These are phyloP conservation scores for Neodiprion pinetum DNA, from an alignment of 1,140 invertebrate genomes.

Conservation along the genomic window DNA sequence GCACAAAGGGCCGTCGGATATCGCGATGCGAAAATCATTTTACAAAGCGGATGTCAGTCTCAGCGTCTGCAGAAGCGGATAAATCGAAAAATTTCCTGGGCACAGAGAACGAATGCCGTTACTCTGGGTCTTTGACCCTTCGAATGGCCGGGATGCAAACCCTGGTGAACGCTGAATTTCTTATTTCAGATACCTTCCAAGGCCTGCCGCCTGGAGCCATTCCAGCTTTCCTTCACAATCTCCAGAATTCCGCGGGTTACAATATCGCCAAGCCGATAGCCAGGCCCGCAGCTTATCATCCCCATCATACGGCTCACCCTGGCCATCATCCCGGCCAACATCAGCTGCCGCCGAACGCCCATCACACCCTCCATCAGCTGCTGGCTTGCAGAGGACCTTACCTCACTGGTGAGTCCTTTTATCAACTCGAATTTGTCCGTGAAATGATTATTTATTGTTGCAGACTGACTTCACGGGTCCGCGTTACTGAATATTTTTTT, in stretches of 20 bases:
- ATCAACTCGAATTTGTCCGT: background rate
- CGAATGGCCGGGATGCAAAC: background rate
- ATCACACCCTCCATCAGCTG: constrained; percentile 61
- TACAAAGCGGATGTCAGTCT: background rate
- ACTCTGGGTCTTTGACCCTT: background rate
- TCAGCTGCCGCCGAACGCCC: constrained; percentile 56
- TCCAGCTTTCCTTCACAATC: constrained; percentile 56
- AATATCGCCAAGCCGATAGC: constrained; percentile 66
- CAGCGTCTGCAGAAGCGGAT: background rate
- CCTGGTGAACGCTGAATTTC: background rate
- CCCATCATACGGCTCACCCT: constrained; percentile 55
- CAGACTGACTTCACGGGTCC: too few species aligned
- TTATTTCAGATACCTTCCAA: constrained; percentile 53
- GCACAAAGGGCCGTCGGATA: background rate
- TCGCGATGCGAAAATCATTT: background rate
- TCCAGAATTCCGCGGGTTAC: constrained; percentile 56
- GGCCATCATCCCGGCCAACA: constrained; percentile 58
- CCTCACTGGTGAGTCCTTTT: constrained; percentile 57
- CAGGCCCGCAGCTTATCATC: constrained; percentile 61
- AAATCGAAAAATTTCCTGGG: background rate
- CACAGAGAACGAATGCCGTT: too few species aligned
- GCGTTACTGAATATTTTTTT: too few species aligned
- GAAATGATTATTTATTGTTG: too few species aligned
- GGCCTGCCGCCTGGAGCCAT: constrained; percentile 51
- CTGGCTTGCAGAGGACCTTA: constrained; percentile 64